Evolutionary conservation across 2,797 vertebrate species (phyloP).

Genomic region (Hephaestus fuliginosus): DNA sequence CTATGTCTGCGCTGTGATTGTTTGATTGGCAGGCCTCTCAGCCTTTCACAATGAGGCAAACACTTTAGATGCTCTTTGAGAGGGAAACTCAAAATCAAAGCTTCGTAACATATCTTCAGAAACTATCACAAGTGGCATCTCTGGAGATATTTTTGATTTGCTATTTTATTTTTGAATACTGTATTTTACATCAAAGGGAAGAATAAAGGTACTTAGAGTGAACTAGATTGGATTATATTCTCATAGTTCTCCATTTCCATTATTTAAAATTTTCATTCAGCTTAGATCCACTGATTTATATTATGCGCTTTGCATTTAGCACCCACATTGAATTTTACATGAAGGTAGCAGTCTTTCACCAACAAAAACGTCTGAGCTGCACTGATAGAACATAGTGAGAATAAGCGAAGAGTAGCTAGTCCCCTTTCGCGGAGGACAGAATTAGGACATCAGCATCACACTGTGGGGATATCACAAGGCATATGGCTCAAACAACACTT

Average conservation of each 20-base stretch:
- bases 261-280: conserved; percentile 1
- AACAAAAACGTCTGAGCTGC: not conserved
- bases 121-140: not conserved
- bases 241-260: not conserved
- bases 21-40: not conserved
- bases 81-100: not conserved
- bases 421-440: conserved; percentile 47
- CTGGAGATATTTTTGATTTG: not conserved
- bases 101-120: not conserved
- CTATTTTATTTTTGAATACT: not conserved
- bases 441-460: conserved; percentile 57
- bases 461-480: conserved; percentile 46
- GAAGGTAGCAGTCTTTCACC: not conserved
- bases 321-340: conserved; percentile 25
- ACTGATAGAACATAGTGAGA: conserved; percentile 22
- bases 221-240: not conserved
- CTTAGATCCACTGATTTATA: conserved; percentile 1
- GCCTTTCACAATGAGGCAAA: not conserved
- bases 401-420: conserved; percentile 29
- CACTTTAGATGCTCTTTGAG: not conserved
- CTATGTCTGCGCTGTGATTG: not conserved
- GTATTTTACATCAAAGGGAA: not conserved
- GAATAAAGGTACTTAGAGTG: not conserved
- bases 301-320: conserved; percentile 9
- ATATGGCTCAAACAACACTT: conserved; percentile 54